Evolutionary conservation across 2,113 vertebrate species (phyloP), one percentile per base, ranked within the genome.

Genomic region (Myrmecophaga tridactyla): DNA sequence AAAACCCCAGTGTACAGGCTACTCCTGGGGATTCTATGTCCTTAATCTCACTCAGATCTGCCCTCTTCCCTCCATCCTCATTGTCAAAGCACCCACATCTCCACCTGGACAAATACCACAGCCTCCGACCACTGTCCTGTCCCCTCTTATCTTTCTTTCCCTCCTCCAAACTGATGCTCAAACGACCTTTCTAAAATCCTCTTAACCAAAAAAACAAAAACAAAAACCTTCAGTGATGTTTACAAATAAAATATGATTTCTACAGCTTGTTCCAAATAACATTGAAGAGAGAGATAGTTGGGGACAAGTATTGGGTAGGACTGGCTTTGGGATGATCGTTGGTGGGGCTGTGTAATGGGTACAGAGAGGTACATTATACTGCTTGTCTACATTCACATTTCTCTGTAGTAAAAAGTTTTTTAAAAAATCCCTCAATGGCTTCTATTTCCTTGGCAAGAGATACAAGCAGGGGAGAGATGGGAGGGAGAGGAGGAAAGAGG

Each of bases 241-340:
- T 36, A 39, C 84, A 15, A 25, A 23, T 5, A 39, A 13, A 3
- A 46, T 7, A n/a, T 0, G 29, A 63, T 1, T 23, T 25, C 53
- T 65, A 29, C 29, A 27, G 20, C 39, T 7, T 41, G 51, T 41
- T 56, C 63, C 51, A 25, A 85, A n/a, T 1, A 27, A 39, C 3
- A 1, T 0, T 1, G n/a, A 25, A 1, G 7, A 1, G 39, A 4
- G 0, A 0, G 31, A 6, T 6, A 2, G 8, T 8, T 46, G 80
- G 48, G 4, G 27, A 20, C 4, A 17, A 48, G 39, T 17, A 31
- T 1, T 4, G 18, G 5, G 15, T 3, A 27, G 25, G 4, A 10
- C 0, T 58, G 46, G 62, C 15, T 25, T 34, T 6, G 25, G 36
- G n/a, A 10, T 43, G 69, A 17, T 5, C 25, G 6, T 3, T 23